These are phyloP conservation scores for Bombus superbus DNA, from an alignment of 1,140 invertebrate species.

Conservation along the genomic window DNA sequence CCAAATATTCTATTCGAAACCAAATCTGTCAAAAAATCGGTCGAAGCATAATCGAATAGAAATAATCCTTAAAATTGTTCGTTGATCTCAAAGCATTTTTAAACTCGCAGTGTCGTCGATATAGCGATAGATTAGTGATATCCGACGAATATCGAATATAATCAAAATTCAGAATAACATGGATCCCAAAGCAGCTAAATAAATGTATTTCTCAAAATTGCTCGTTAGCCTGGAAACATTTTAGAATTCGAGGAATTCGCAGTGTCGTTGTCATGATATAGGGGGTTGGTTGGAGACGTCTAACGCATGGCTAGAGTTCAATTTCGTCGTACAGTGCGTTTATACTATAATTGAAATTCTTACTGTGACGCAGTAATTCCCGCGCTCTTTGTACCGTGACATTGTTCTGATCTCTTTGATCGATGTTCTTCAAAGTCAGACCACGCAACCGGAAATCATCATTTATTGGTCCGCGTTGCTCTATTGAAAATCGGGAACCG, in stretches of 20 bases:
- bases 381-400: slow-evolving; percentile 48
- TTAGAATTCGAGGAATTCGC: slow-evolving; percentile 38
- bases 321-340: slow-evolving; percentile 19
- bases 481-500: neutral
- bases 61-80: neutral
- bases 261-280: slow-evolving; percentile 29
- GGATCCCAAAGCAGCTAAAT: neutral
- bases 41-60: neutral
- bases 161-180: too few species aligned
- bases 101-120: neutral
- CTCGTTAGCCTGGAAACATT: neutral
- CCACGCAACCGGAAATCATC: slow-evolving; percentile 58
- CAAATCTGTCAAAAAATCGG: too few species aligned
- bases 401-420: slow-evolving; percentile 53
- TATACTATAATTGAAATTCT: slow-evolving; percentile 64
- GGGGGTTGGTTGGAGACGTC: slow-evolving; percentile 9
- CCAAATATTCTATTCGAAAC: too few species aligned
- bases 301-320: slow-evolving; percentile 40
- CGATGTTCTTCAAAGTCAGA: slow-evolving; percentile 54
- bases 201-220: neutral
- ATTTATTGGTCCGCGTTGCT: slow-evolving; percentile 35
- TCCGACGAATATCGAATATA: too few species aligned
- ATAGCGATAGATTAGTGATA: too few species aligned
- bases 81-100: neutral
- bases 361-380: slow-evolving; percentile 57